A percentile compares a stretch with the other conserved stretches of the same genome.
These are phyloP conservation scores for Cryptoblepharus egeriae DNA, from an alignment of 2,797 vertebrate genomes.

Conservation along the genomic window DNA sequence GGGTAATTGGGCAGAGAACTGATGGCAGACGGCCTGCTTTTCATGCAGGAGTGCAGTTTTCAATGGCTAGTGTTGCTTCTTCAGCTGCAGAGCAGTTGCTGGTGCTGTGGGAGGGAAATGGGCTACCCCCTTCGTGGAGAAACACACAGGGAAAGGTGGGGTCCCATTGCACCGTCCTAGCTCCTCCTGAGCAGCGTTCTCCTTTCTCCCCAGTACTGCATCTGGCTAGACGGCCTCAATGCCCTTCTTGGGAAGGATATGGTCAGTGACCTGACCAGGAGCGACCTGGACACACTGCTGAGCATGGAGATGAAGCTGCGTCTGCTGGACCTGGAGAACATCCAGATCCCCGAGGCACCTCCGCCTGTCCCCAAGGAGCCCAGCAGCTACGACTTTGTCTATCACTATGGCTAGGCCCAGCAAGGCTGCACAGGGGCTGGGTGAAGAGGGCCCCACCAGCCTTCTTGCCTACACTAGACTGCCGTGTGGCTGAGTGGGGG, in stretches of 20 bases:
- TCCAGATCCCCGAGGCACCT: conserved; percentile 94
- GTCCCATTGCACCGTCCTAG: too few relatives aligned
- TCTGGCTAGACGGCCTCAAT: conserved; percentile 96
- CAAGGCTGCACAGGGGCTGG: too few relatives aligned
- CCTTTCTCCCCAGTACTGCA: conserved; percentile 87
- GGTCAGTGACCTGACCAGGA: conserved; percentile 96
- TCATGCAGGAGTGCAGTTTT: too few relatives aligned
- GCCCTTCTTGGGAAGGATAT: conserved; percentile 96
- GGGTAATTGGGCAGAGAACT: too few relatives aligned
- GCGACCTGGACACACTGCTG: conserved; percentile 96
- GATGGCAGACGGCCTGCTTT: too few relatives aligned
- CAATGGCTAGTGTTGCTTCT: too few relatives aligned
- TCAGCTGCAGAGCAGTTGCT: too few relatives aligned
- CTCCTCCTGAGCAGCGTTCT: not conserved
- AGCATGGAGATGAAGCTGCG: conserved; percentile 99
- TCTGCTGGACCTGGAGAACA: conserved; percentile 97
- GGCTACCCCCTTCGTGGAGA: too few relatives aligned
- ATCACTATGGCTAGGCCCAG: conserved; percentile 91
- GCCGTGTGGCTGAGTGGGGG: not conserved
- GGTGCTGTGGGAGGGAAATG: too few relatives aligned
- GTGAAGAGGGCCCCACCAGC: too few relatives aligned
- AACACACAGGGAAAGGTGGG: too few relatives aligned
- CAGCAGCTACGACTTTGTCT: conserved; percentile 98
- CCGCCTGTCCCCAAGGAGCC: conserved; percentile 97
- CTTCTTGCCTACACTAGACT: not conserved